Conservation (phyloP, 2,888 invertebrate species). For the Hydroisotoma schaefferi region DNA sequence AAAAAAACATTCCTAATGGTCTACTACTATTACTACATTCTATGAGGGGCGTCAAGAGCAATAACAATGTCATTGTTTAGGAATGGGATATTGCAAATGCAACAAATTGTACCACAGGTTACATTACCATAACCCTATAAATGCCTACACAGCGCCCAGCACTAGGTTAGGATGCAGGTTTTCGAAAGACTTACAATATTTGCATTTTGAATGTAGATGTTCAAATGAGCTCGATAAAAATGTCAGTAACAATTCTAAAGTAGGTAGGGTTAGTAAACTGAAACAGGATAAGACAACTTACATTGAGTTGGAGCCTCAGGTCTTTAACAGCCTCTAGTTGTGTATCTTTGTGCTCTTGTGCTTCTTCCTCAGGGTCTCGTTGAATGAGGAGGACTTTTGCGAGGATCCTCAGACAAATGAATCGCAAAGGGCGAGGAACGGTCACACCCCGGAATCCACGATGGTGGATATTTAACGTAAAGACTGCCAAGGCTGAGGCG, state of each 20-base stretch:
- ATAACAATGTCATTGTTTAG: too few relatives aligned
- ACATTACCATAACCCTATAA: too few relatives aligned
- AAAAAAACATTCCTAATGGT: too few relatives aligned
- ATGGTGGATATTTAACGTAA: slow-evolving; percentile 80
- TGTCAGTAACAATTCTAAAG: neutral
- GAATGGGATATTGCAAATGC: too few relatives aligned
- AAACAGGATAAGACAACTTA: slow-evolving; percentile 26
- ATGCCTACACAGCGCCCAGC: too few relatives aligned
- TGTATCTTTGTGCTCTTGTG: slow-evolving; percentile 18
- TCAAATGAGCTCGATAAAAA: neutral
- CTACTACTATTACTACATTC: too few relatives aligned
- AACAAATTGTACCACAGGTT: too few relatives aligned
- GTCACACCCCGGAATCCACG: slow-evolving; percentile 75
- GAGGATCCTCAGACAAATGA: slow-evolving; percentile 69
- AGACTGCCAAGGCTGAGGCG: slow-evolving; percentile 75
- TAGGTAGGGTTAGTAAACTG: too few relatives aligned
- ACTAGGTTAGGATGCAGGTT: too few relatives aligned
- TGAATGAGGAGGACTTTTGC: slow-evolving; percentile 70
- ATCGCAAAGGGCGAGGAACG: slow-evolving; percentile 68
- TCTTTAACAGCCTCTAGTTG: slow-evolving; percentile 45
- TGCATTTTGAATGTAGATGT: too few relatives aligned
- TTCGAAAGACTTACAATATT: too few relatives aligned
- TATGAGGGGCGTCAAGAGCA: too few relatives aligned
- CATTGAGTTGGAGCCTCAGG: slow-evolving; percentile 46
- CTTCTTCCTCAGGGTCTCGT: slow-evolving; percentile 46